Conservation (phyloP, 1,140 invertebrate genomes). For the Acromyrmex heyeri region DNA sequence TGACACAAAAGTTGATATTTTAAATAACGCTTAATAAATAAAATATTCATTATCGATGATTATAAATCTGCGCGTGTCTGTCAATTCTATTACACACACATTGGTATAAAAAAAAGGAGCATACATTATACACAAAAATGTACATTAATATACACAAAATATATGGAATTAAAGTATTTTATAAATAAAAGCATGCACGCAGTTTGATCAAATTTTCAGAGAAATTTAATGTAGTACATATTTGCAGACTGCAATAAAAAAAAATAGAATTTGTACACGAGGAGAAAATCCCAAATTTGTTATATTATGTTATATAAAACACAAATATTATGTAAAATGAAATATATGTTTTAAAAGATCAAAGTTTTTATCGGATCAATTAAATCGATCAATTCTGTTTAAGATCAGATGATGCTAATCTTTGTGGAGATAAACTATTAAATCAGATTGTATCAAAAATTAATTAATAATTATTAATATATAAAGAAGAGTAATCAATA, state of each 20-base stretch:
- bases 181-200: slow-evolving; percentile 6
- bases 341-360: not conserved
- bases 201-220: slow-evolving; percentile 18
- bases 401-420: not conserved
- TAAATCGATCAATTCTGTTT: not conserved
- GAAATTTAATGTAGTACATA: not conserved
- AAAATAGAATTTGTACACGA: slow-evolving; percentile 7
- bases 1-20: slow-evolving; percentile 28
- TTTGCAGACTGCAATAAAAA: not conserved
- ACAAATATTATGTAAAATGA: not conserved
- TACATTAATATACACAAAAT: slow-evolving; percentile 7
- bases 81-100: not conserved
- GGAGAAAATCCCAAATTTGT: not conserved
- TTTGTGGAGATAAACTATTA: not conserved
- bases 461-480: slow-evolving; percentile 11
- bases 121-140: not conserved
- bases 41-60: not conserved
- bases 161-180: not conserved
- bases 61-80: not conserved
- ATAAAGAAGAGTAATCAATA: not conserved
- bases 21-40: slow-evolving; percentile 6
- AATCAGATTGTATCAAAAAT: not conserved
- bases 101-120: not conserved
- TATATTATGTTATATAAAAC: no score
- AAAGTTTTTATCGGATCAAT: not conserved